phyloP scores from a whole-genome alignment of 2,113 vertebrate genomes.

The Riparia riparia region DNA sequence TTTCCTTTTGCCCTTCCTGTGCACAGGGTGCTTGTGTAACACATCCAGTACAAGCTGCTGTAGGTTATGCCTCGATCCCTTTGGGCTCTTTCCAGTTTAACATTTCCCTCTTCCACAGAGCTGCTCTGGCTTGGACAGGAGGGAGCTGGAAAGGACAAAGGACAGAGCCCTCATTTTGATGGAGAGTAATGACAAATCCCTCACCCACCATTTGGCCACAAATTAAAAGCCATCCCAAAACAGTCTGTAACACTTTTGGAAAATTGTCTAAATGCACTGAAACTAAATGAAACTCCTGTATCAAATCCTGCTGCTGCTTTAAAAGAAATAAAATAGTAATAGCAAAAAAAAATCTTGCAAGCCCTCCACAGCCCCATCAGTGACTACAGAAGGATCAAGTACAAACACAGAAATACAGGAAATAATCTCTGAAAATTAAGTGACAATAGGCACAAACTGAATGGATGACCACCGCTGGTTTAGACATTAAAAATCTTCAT shows the following conservation, averaged over 20 bases:
- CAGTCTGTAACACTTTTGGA: background rate
- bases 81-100: background rate
- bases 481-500: background rate
- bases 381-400: background rate
- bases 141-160: background rate
- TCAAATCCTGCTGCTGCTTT: background rate
- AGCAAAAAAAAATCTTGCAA: background rate
- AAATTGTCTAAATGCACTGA: background rate
- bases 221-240: background rate
- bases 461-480: rapidly evolving
- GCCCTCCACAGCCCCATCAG: background rate
- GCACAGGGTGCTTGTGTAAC: background rate
- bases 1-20: background rate
- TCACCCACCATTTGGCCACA: background rate
- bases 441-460: background rate
- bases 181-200: background rate
- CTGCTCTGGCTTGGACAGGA: background rate
- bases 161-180: background rate
- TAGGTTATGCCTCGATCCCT: background rate
- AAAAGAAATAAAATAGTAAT: background rate
- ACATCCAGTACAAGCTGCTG: background rate
- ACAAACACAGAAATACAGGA: background rate
- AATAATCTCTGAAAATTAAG: background rate
- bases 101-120: background rate
- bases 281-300: background rate